These are phyloP conservation scores for Heterodera carotae DNA, from an alignment of 1,140 invertebrate genomes.

Conservation along the genomic window DNA sequence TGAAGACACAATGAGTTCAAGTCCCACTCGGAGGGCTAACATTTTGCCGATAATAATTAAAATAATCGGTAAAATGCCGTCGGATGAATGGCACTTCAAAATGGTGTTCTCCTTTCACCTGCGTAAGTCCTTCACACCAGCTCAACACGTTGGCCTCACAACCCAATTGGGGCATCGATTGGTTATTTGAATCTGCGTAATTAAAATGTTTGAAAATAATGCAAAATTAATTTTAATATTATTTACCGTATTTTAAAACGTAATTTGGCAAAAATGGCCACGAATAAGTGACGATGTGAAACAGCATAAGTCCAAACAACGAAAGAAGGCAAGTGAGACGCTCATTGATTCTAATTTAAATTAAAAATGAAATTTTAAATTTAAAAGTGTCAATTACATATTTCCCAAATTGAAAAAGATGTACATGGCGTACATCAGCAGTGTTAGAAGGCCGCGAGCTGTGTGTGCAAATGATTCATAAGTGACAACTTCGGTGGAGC, in stretches of 20 bases:
- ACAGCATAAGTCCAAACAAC: constrained; percentile 31
- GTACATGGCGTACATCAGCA: constrained; percentile 32
- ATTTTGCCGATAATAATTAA: background rate
- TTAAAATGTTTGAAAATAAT: constrained; percentile 4
- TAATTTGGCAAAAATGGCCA: constrained; percentile 40
- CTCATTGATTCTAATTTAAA: constrained; percentile 31
- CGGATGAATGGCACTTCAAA: too few relatives aligned
- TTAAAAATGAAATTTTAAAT: too few relatives aligned
- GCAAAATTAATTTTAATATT: constrained; percentile 8
- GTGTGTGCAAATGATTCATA: constrained; percentile 34
- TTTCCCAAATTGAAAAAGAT: constrained; percentile 39
- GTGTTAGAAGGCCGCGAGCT: constrained; percentile 12
- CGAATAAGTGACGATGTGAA: constrained; percentile 41
- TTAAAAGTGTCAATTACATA: background rate
- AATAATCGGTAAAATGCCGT: background rate
- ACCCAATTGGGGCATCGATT: constrained; percentile 19
- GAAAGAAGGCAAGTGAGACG: constrained; percentile 3
- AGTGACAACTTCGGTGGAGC: constrained; percentile 20
- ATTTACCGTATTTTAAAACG: constrained; percentile 12
- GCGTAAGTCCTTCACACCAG: constrained; percentile 31
- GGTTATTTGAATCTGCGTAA: background rate
- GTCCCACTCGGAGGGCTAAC: too few relatives aligned
- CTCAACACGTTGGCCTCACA: constrained; percentile 21
- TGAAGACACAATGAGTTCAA: too few relatives aligned
- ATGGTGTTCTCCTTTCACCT: too few relatives aligned